Base-by-base conservation (phyloP, 2,113 vertebrate genomes). In the Phalacrocorax carbo region DNA sequence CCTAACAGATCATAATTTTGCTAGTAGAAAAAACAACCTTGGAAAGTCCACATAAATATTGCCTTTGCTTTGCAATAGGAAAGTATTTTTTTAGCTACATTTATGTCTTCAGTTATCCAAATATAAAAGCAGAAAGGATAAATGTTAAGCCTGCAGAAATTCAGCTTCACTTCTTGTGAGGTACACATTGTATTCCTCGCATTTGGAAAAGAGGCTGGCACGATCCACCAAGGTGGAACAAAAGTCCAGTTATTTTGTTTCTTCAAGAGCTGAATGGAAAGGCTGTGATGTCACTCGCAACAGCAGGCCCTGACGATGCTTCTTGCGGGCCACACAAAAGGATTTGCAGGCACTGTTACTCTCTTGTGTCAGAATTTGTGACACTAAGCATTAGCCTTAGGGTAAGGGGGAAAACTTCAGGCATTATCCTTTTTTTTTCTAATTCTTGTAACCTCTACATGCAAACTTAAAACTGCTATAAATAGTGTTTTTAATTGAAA, bases 191-290 rank as follows among this genome's bases (percentile, higher is more conserved):
- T 54, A 27, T 19, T 83, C 36, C 49, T 66, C 93, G 91, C 97
- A 38, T 97, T 98, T 91, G 96, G 97, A 77, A 92, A 94, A 20
- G 96, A 97, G 5, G 96, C 96, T 48, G 97, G 98, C 18, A 69
- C 95, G 92, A 97, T 97, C 82, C 88, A 94, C 44, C 93, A 95
- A 49, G 96, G 98, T 7, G 98, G 97, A 51, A 97, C 94, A 58
- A 98, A 58, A 98, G 97, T 80, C 97, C 97, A 42, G 73, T 97
- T 12, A 91, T 96, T 62, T 90, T 15, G 49, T 85, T 73, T 21
- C 96, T 98, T 86, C 95, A 97, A 65, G 96, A 97, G 13, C 18
- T 94, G 29, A 95, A 94, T 2, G 90, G 92, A 46, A 98, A 98
- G 73, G 96, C 90, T 23, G 84, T 96, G 71, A 82, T 73, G 85